Base-by-base conservation (phyloP, 2,113 vertebrate genomes). In the Morone saxatilis region DNA sequence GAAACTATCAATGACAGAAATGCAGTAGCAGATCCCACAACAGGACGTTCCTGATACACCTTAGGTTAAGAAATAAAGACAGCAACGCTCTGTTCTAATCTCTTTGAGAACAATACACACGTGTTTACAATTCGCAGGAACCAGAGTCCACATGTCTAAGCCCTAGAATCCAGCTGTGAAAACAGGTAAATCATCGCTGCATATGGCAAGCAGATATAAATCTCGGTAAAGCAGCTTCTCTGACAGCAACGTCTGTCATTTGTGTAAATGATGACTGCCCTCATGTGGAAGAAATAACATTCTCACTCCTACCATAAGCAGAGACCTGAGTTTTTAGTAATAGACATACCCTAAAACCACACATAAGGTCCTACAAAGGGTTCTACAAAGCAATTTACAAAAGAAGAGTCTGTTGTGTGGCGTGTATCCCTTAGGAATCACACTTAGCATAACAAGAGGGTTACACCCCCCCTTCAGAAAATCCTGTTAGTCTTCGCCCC, bases 261-360 rank as follows among this genome's bases (percentile, higher is more conserved):
- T 83, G 63, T 62, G 54, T 90, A 87, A 90, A 90, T 80, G 61
- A 88, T 92, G 90, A 93, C 88, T 93, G 95, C 94, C 95, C 90
- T 91, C 94, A 20, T 89, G 93, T 93, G 92, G 93, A 84, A 59
- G 80, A 85, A 88, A 80, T 61, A 78, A 76, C 66, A 60, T 60
- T 81, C 50, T 65, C 10, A 48, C 40, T n/a, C 63, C 36, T 31
- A 43, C 40, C 62, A 3, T 22, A 13, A 45, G 36, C n/a, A 54
- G 56, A 65, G 22, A 16, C 4, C 40, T 3, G 11, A 47, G 6
- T 48, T 43, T 19, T 63, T 14, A 36, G 10, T 69, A 31, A 67
- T 0, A 53, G 41, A 71, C 61, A 40, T 48, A 62, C 16, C 54
- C 50, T 45, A 48, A 76, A 81, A 50, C 20, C 25, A 71, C 56